Percentiles rank a stretch among this genome's conserved stretches.
phyloP scores from a whole-genome alignment of 2,113 vertebrate species.

The Mirounga angustirostris region DNA sequence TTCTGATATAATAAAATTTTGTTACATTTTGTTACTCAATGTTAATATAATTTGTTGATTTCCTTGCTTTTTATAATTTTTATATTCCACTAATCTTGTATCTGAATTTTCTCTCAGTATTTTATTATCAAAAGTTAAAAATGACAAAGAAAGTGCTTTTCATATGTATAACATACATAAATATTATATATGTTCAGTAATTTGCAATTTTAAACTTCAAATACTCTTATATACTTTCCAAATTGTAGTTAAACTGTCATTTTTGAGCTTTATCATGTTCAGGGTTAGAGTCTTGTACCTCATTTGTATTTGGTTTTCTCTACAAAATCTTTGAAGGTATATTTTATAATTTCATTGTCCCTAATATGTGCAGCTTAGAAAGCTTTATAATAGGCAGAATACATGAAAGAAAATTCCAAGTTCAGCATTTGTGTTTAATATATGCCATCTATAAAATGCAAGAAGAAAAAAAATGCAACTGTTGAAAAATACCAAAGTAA shows the following conservation, averaged over 20 bases:
- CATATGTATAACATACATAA: background rate
- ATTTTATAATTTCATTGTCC: background rate
- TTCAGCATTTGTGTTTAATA: background rate
- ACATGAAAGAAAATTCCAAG: background rate
- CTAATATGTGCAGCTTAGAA: background rate
- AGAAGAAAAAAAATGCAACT: background rate
- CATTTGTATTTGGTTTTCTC: background rate
- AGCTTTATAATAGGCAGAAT: background rate
- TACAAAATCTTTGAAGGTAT: background rate
- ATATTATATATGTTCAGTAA: background rate
- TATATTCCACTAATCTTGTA: background rate
- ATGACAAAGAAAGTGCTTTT: background rate
- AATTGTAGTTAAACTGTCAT: background rate
- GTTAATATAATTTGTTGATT: background rate
- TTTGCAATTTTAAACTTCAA: background rate
- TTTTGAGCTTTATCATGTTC: background rate
- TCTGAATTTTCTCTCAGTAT: background rate
- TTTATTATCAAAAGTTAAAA: background rate
- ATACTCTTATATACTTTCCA: background rate
- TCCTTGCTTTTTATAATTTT: background rate
- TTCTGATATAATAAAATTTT: background rate
- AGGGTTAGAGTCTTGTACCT: background rate
- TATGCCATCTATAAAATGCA: background rate
- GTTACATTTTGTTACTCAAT: background rate
- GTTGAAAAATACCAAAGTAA: background rate